Percentiles rank a stretch among this genome's conserved stretches.
phyloP scores from a whole-genome alignment of 2,113 vertebrate genomes.

The Camelus dromedarius region DNA sequence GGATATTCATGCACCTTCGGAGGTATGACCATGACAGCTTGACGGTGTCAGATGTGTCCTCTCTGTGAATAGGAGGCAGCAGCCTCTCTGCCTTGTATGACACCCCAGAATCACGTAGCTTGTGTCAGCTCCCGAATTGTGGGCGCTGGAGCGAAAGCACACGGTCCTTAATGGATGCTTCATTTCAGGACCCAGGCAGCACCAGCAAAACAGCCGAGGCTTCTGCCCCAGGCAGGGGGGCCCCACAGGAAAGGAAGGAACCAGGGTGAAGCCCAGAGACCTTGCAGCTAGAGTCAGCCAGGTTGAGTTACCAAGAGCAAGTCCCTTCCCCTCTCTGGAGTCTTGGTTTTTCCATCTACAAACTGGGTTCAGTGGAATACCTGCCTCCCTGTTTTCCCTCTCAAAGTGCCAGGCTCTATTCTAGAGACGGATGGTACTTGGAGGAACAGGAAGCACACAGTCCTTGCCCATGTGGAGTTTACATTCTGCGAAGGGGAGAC shows the following conservation, averaged over 20 bases:
- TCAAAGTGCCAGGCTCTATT: background rate
- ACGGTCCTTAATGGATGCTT: background rate
- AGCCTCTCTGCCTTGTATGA: constrained; percentile 63
- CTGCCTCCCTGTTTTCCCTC: background rate
- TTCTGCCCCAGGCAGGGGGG: background rate
- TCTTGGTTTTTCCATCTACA: background rate
- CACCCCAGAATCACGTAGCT: background rate
- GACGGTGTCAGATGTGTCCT: background rate
- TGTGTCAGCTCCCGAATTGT: background rate
- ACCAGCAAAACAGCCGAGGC: fast-evolving
- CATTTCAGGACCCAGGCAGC: background rate
- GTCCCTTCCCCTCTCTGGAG: background rate
- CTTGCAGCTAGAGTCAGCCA: fast-evolving
- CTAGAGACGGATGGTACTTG: background rate
- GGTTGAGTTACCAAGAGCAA: background rate
- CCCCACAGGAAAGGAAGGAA: background rate
- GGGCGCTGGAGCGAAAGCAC: background rate
- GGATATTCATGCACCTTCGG: constrained; percentile 3
- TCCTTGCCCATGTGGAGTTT: background rate
- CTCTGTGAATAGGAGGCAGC: constrained; percentile 16
- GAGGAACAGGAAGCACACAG: background rate
- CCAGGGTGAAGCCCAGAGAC: background rate
- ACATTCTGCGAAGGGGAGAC: background rate
- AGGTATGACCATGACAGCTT: background rate
- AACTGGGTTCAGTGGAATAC: background rate